Conservation (phyloP, 2,113 vertebrate genomes). For the Vidua macroura region DNA sequence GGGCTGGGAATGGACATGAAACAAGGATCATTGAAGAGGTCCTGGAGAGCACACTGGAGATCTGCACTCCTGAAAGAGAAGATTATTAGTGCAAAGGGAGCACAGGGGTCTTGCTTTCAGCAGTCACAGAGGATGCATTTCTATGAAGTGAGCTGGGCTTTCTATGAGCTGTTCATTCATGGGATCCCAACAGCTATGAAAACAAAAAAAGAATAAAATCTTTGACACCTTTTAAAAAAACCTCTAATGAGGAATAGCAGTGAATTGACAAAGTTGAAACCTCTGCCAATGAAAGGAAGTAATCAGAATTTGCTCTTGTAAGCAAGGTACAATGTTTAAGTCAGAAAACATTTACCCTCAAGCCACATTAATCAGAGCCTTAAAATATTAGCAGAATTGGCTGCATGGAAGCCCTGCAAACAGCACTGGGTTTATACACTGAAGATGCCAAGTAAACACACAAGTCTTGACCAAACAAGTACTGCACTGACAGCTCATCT, state of each 20-base stretch:
- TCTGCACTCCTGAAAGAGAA: not conserved
- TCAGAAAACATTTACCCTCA: not conserved
- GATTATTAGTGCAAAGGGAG: not conserved
- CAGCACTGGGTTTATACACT: slow-evolving; percentile 5
- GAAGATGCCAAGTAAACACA: slow-evolving; percentile 53
- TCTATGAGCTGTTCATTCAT: not conserved
- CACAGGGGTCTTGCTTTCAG: not conserved
- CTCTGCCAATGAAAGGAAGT: not conserved
- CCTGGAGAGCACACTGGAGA: fast-evolving
- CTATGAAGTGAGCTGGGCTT: not conserved
- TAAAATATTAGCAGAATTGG: slow-evolving; percentile 14
- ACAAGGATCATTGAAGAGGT: not conserved
- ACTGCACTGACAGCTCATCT: slow-evolving; percentile 29
- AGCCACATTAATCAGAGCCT: not conserved
- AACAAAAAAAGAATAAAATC: not conserved
- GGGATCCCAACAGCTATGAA: not conserved
- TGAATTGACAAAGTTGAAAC: not conserved
- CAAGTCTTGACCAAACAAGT: slow-evolving; percentile 33
- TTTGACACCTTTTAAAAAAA: slow-evolving; percentile 8
- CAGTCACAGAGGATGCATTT: not conserved
- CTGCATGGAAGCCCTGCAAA: not conserved
- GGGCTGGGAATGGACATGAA: not conserved
- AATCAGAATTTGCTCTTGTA: not conserved
- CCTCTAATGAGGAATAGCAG: not conserved
- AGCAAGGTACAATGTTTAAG: not conserved